phyloP scores from a whole-genome alignment of 2,797 vertebrate species.

The Cyprinodon diabolis region DNA sequence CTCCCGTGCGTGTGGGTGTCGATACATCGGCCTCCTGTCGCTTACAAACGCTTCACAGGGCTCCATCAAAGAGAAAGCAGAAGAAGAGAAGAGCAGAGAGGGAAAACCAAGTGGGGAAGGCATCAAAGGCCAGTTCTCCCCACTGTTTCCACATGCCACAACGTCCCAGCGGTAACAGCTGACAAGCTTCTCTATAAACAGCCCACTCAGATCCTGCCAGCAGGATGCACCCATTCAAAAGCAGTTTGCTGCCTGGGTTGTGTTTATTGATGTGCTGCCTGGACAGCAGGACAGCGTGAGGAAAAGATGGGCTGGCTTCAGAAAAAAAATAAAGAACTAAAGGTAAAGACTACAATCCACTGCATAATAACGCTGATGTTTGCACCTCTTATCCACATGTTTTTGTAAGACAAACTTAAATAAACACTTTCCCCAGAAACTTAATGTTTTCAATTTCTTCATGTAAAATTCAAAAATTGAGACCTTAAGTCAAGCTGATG shows the following conservation, averaged over 20 bases:
- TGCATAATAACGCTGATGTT: background rate
- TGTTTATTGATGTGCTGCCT: constrained; percentile 76
- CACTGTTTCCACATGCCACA: constrained; percentile 73
- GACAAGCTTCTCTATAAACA: constrained; percentile 79
- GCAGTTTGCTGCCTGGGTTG: constrained; percentile 66
- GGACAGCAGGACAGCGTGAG: constrained; percentile 63
- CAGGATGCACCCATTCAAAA: constrained; percentile 73
- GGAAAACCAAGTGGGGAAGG: constrained; percentile 50
- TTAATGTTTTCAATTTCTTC: too few relatives aligned
- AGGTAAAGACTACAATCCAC: background rate
- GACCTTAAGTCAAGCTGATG: background rate
- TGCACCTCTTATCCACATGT: background rate
- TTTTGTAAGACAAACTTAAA: background rate
- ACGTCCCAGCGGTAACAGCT: constrained; percentile 70
- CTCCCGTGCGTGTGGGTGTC: constrained; percentile 58
- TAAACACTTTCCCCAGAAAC: background rate
- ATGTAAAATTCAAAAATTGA: background rate
- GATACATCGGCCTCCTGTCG: constrained; percentile 66
- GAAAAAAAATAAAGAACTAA: constrained; percentile 22
- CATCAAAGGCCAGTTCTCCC: constrained; percentile 76
- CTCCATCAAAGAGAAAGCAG: constrained; percentile 72
- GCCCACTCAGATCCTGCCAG: constrained; percentile 77
- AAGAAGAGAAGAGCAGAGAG: constrained; percentile 52
- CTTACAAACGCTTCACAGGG: constrained; percentile 74
- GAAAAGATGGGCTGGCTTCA: constrained; percentile 16